Conservation (phyloP, 2,797 vertebrate genomes). For the Eidolon dupreanum region DNA sequence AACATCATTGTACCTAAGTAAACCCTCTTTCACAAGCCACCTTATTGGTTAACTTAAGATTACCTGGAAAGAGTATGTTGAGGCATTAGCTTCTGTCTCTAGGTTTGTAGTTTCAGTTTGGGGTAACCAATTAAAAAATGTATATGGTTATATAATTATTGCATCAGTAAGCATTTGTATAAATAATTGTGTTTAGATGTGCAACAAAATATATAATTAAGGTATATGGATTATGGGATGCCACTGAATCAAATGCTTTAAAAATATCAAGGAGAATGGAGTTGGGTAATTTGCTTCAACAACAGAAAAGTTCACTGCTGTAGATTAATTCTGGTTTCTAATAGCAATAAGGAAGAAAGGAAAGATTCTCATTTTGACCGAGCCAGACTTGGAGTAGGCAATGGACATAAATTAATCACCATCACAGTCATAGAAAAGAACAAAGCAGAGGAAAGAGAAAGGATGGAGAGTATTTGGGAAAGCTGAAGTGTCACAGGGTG, state of each 20-base stretch:
- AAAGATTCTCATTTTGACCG: not conserved
- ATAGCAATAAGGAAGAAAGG: not conserved
- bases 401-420: not conserved
- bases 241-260: not conserved
- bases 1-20: not conserved
- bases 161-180: not conserved
- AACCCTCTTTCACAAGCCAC: slow-evolving; percentile 16
- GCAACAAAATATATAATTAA: not conserved
- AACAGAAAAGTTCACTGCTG: not conserved
- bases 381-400: not conserved
- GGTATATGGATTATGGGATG: not conserved
- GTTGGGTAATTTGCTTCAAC: not conserved
- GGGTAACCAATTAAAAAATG: not conserved
- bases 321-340: not conserved
- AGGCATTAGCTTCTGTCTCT: slow-evolving; percentile 13
- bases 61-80: not conserved
- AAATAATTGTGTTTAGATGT: slow-evolving; percentile 1
- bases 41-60: slow-evolving; percentile 52
- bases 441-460: not conserved
- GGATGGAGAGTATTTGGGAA: not conserved
- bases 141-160: not conserved
- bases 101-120: slow-evolving; percentile 22
- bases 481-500: not conserved
- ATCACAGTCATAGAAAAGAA: not conserved
- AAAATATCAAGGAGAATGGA: not conserved